These are phyloP conservation scores for Notarius lentiginosus DNA, from an alignment of 2,113 vertebrate species.

Conservation along the genomic window DNA sequence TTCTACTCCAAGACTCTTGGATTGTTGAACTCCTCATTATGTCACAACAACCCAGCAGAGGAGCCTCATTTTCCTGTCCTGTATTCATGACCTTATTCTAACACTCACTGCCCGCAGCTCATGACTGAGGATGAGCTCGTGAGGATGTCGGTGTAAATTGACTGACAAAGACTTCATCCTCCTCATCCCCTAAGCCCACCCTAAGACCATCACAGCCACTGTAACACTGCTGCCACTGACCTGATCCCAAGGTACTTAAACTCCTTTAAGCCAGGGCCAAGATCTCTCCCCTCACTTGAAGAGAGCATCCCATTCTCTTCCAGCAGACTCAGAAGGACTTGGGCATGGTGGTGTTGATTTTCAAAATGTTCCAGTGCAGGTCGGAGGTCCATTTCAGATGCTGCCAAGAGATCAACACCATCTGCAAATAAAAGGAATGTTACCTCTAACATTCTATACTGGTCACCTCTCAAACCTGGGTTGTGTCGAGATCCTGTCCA, in stretches of 20 bases:
- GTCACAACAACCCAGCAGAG: background rate
- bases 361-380: background rate
- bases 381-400: background rate
- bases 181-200: background rate
- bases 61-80: background rate
- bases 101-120: background rate
- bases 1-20: background rate
- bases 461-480: background rate
- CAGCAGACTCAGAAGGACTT: background rate
- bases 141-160: background rate
- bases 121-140: background rate
- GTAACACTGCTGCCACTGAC: background rate
- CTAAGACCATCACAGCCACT: background rate
- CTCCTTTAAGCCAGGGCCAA: background rate
- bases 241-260: background rate
- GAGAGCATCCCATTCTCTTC: background rate
- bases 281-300: background rate
- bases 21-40: background rate
- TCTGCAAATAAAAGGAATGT: background rate
- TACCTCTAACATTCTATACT: background rate
- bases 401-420: background rate
- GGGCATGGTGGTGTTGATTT: background rate
- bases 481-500: background rate
- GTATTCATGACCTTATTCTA: background rate
- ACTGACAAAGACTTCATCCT: background rate